Base-by-base conservation (phyloP, 2,113 vertebrate genomes). In the Barnardius zonarius region DNA sequence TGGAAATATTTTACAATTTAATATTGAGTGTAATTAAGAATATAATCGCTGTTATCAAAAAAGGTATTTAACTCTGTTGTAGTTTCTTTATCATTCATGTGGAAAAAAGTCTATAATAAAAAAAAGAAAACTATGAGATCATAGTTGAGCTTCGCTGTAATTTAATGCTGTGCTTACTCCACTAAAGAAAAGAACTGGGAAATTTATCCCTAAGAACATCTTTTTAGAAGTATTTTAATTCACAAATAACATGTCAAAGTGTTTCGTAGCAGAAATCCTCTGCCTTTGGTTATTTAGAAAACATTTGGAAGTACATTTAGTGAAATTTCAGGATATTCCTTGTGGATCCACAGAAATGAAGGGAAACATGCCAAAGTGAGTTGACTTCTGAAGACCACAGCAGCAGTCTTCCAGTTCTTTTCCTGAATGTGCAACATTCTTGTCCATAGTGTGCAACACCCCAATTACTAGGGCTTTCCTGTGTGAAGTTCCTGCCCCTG, bases 1-100 rank as follows among this genome's bases (percentile, higher is more conserved):
- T 97, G 97, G 98, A 98, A 98, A 98, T 98, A 98, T 99, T 99
- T 98, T 98, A 98, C 98, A 98, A 95, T 98, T 98, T 98, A 98
- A 98, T 98, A 98, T 98, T 98, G 97, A 98, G 98, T 98, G 98
- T 98, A 98, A 98, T 98, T 98, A 98, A 98, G 98, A 98, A 98
- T 98, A 98, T 98, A 98, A 99, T 98, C 98, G 98, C 98, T 98
- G 98, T 98, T 98, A 98, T 98, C 98, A 98, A 98, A 99, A 96
- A 98, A 99, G 98, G 98, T 99, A 99, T 99, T 99, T 99, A 99
- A 98, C 98, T 98, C 98, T 99, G 99, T 99, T 98, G 99, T 99
- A 99, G 98, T 99, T 99, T 99, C 98, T 99, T 98, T 99, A 99
- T 98, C 98, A 99, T 99, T 99, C 98, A 98, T 99, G 99, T 99